Evolutionary conservation across 2,888 invertebrate species (phyloP), one percentile per base, ranked within the genome.

Genomic region (Epinotia demarniana): DNA sequence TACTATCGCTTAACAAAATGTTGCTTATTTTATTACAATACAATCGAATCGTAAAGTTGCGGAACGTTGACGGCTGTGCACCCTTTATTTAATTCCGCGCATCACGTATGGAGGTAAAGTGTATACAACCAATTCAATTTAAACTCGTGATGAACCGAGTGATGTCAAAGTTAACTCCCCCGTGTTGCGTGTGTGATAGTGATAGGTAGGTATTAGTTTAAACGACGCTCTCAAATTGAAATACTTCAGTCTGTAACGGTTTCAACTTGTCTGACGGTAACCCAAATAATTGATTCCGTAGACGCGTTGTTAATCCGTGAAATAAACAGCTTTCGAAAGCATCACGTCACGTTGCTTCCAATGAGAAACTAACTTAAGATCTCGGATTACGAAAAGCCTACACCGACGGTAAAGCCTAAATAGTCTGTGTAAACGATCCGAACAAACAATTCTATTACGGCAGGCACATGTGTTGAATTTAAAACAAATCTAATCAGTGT

Each of bases 191-290:
- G 46, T 57, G 75, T 57, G 66, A 75, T 72, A 75, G 75, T 55
- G 66, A 75, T 71, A 75, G 49, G 61, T 75, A 75, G 71, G 67
- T 72, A 72, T 76, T 87, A 86, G 86, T 86, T 87, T 84, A 87
- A 88, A 87, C 88, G 87, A 86, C 86, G 85, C 84, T 83, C 81
- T 84, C 83, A 87, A 89, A 88, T 89, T 87, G 88, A 87, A 89
- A 87, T 86, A 84, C 84, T 86, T 84, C 53, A 75, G 70, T 12
- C 64, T 27, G 75, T 57, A 62, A 67, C 64, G 49, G 64, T 66
- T 61, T 67, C 64, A 71, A 43, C 60, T 49, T 69, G 19, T 58
- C 63, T 70, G 69, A 74, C 69, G 74, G 57, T 58, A 58, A 63
- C 70, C 58, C 58, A 43, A 70, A 75, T 75, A 75, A 75, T 75